A percentile compares a stretch with the other conserved stretches of the same genome.
These are phyloP conservation scores for Actinopyga echinites DNA, from an alignment of 53 echinoderm and acorn worm species.

Conservation along the genomic window DNA sequence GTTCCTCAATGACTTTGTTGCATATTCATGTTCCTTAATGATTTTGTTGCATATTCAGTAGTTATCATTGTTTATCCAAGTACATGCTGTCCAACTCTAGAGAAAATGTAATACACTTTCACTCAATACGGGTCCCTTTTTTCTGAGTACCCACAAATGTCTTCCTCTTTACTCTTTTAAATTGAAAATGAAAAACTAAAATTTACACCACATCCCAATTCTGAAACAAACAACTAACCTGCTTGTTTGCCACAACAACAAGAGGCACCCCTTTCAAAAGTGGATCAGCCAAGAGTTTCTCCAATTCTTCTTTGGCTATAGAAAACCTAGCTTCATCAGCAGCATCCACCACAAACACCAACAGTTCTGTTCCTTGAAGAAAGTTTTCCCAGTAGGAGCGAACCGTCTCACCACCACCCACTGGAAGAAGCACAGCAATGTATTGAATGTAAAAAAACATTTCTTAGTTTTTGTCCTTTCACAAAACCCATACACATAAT, in stretches of 20 bases:
- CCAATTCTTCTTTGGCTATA: conserved; percentile 85
- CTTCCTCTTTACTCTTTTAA: too few relatives aligned
- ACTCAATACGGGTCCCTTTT: too few relatives aligned
- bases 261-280: conserved; percentile 66
- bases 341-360: conserved; percentile 95
- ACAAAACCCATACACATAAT: background rate
- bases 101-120: too few relatives aligned
- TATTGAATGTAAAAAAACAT: background rate
- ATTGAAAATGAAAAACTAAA: too few relatives aligned
- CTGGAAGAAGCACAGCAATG: conserved; percentile 43
- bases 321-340: conserved; percentile 71
- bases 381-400: conserved; percentile 98
- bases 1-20: too few relatives aligned
- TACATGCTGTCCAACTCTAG: too few relatives aligned
- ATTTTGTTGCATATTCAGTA: too few relatives aligned
- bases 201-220: too few relatives aligned
- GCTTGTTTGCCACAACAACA: conserved; percentile 91
- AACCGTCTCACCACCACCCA: conserved; percentile 89
- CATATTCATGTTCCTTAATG: too few relatives aligned
- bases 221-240: conserved; percentile 49
- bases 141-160: too few relatives aligned
- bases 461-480: background rate
- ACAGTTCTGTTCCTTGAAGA: conserved; percentile 82
- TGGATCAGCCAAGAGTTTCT: conserved; percentile 69
- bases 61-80: too few relatives aligned